Conservation (phyloP, 2,888 invertebrate genomes). For the Callinectes sapidus region DNA sequence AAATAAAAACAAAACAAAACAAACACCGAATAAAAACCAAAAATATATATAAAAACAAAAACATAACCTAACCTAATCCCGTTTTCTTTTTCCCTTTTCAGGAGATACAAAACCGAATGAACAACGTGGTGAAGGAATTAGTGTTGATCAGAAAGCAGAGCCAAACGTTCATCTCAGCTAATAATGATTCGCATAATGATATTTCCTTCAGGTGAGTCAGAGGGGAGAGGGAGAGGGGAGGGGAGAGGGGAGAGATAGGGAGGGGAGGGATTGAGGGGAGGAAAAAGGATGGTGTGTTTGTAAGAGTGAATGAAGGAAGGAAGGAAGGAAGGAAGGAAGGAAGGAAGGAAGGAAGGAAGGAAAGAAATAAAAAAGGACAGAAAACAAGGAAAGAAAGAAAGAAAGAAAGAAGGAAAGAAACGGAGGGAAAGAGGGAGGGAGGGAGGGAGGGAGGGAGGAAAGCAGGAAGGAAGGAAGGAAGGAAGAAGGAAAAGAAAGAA, state of each 20-base stretch:
- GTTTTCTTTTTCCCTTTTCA: neutral
- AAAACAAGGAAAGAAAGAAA: neutral
- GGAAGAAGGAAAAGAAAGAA: neutral
- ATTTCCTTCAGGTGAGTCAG: slow-evolving; percentile 58
- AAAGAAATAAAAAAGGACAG: neutral
- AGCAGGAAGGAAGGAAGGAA: neutral
- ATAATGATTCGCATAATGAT: slow-evolving; percentile 64
- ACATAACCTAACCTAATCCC: neutral
- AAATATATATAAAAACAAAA: too few relatives aligned
- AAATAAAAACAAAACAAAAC: too few relatives aligned
- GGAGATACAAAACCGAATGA: slow-evolving; percentile 71
- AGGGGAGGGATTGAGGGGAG: neutral
- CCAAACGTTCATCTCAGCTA: slow-evolving; percentile 67
- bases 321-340: too few relatives aligned
- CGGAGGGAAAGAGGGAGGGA: neutral
- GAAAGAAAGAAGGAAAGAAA: neutral
- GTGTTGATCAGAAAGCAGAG: slow-evolving; percentile 71
- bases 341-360: too few relatives aligned
- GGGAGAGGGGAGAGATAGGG: neutral
- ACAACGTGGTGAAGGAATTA: slow-evolving; percentile 72
- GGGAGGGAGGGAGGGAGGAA: neutral
- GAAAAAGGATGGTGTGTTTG: neutral
- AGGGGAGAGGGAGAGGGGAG: neutral
- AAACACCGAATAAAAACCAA: too few relatives aligned
- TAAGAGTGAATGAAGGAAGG: neutral